Conservation (phyloP, 37 sponge, comb jelly and placozoan species). For the Halisarca cf. caerulea region DNA sequence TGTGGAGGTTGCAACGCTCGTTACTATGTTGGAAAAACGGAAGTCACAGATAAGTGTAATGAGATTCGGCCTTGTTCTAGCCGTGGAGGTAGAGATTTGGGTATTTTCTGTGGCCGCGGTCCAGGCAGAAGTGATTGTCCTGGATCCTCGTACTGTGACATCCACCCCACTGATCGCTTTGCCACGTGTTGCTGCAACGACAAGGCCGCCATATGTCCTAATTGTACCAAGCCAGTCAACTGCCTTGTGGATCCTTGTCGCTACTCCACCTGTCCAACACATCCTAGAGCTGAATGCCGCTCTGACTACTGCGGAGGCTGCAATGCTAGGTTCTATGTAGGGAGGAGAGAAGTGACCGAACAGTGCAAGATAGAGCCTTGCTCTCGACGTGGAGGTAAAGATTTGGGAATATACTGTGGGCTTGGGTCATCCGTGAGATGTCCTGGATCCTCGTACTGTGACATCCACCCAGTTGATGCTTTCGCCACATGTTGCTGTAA, state of each 20-base stretch:
- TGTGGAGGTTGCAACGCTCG: constrained; percentile 31
- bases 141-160: constrained; percentile 11
- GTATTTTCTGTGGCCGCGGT: neutral
- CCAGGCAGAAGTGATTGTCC: neutral
- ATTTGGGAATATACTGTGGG: neutral
- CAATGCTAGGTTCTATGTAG: neutral
- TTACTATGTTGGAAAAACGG: neutral
- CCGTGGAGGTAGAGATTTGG: neutral
- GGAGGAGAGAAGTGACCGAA: neutral
- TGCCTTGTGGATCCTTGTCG: constrained; percentile 7
- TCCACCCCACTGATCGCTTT: constrained; percentile 13
- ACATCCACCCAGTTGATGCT: constrained; percentile 3
- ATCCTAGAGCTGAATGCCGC: constrained; percentile 5
- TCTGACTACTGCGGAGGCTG: constrained; percentile 34
- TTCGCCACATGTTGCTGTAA: constrained; percentile 19
- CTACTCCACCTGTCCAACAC: neutral
- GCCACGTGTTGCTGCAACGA: constrained; percentile 15
- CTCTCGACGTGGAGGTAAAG: neutral
- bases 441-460: constrained; percentile 12
- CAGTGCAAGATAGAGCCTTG: neutral
- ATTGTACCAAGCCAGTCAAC: neutral
- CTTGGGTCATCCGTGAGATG: neutral
- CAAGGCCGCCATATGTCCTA: neutral
- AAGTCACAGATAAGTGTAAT: neutral
- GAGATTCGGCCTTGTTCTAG: neutral